Evolutionary conservation across 2,888 invertebrate species (phyloP), one percentile per base, ranked within the genome.

Genomic region (Eurois occulta): DNA sequence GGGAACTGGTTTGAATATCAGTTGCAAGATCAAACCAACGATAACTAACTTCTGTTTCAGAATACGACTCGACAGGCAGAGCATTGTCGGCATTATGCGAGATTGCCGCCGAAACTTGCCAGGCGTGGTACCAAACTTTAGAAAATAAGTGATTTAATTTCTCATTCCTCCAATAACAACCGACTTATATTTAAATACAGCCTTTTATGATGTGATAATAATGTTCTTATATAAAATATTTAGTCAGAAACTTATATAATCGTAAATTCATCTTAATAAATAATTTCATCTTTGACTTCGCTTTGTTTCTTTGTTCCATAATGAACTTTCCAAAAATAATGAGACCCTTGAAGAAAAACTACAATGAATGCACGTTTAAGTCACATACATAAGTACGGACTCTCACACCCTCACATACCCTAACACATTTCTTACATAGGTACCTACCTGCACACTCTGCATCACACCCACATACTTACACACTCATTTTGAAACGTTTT

Each of bases 101-200:
- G 94, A 98, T 98, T 86, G 98, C 98, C 21, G 97, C 97, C 84
- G 98, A 98, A 92, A 98, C 98, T 10, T 99, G 99, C 93, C 98
- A 98, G 91, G 97, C 98, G 52, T 98, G 98, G 98, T 97, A 98
- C 89, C 97, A 95, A 75, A 83, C 92, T 0, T 41, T 94, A 65
- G 96, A 96, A 85, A 95, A 93, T 78, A 94, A 95, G 82, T 94
- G 86, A 91, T 82, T 32, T 43, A 8, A 5, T 24, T 16, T 13
- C 1, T 24, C 8, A n/a, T 0, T 2, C 21, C n/a, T 21, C 0
- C n/a, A 4, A 1, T 1, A 66, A 21, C 16, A 4, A 58, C 32
- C 32, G 2, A 68, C 28, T 55, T 72, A 4, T n/a, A 24, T 64
- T 52, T 46, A 64, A 76, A 32, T 64, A 16, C 74, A 80, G 80